These are phyloP conservation scores for Lepidocyrtinus sp. DNA, from an alignment of 2,888 invertebrate genomes.

Conservation along the genomic window DNA sequence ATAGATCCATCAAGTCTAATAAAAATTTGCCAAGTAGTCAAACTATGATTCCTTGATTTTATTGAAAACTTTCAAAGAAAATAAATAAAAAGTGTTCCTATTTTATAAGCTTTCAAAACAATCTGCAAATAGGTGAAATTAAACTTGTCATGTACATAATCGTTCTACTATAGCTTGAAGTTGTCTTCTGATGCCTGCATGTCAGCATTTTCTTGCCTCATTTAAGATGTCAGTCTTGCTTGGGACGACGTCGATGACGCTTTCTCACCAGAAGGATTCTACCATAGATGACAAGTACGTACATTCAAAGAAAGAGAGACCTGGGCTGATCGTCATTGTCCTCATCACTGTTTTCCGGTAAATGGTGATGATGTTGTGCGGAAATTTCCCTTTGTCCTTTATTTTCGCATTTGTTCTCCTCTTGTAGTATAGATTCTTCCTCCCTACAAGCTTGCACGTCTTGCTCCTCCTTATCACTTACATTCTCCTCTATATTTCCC, in stretches of 20 bases:
- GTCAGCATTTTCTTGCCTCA: neutral
- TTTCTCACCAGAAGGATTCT: too few relatives aligned
- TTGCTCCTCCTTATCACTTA: neutral
- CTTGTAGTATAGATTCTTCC: neutral
- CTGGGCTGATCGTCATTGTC: slow-evolving; percentile 31
- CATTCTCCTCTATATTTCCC: slow-evolving; percentile 20
- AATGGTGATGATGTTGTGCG: neutral
- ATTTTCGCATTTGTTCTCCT: neutral
- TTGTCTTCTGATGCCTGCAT: too few relatives aligned
- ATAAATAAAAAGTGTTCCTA: too few relatives aligned
- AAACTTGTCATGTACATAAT: too few relatives aligned
- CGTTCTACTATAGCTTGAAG: too few relatives aligned
- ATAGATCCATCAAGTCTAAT: too few relatives aligned
- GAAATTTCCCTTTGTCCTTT: slow-evolving; percentile 5
- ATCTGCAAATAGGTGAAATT: too few relatives aligned
- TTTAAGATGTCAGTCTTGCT: slow-evolving; percentile 7
- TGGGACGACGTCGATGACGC: neutral
- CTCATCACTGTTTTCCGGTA: neutral
- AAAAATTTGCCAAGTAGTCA: too few relatives aligned
- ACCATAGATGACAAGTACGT: neutral
- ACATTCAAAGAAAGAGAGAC: slow-evolving; percentile 59
- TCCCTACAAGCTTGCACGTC: neutral
- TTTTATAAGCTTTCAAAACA: too few relatives aligned
- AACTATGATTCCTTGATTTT: too few relatives aligned
- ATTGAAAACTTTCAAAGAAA: too few relatives aligned